Evolutionary conservation across 2,888 invertebrate species (phyloP).

Genomic region (Chloroclysta siterata): DNA sequence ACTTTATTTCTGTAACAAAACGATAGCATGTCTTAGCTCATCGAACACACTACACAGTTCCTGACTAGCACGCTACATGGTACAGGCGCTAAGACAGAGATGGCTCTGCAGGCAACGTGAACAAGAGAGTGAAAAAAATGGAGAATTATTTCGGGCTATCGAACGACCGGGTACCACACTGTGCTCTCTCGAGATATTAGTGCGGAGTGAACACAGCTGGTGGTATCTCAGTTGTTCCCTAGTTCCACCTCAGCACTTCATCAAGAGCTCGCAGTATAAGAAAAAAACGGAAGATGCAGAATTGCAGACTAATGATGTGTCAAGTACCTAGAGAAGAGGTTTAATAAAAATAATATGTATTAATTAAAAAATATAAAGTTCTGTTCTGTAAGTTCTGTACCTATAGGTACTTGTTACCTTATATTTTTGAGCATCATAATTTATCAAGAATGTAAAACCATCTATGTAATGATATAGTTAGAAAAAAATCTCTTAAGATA

Average conservation of each 20-base stretch:
- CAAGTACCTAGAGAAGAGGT: background rate
- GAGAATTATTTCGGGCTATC: slow-evolving; percentile 64
- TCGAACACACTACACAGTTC: slow-evolving; percentile 16
- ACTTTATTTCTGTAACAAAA: slow-evolving; percentile 19
- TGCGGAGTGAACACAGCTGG: slow-evolving; percentile 98
- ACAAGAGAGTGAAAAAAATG: slow-evolving; percentile 27
- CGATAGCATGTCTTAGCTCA: slow-evolving; percentile 38
- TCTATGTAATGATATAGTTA: no score
- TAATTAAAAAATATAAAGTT: no score
- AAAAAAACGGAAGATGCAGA: slow-evolving; percentile 7
- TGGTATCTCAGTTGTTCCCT: slow-evolving; percentile 97
- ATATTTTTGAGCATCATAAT: no score
- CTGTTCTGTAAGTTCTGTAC: no score
- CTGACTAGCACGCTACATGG: slow-evolving; percentile 33
- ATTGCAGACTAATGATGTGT: background rate
- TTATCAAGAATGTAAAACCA: no score
- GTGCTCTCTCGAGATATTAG: slow-evolving; percentile 93
- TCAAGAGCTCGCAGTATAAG: slow-evolving; percentile 9
- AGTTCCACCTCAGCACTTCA: slow-evolving; percentile 65
- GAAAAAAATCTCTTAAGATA: no score
- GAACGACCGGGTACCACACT: slow-evolving; percentile 98
- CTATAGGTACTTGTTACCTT: no score
- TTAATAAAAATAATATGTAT: no score
- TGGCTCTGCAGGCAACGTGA: slow-evolving; percentile 40
- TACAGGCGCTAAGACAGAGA: slow-evolving; percentile 42